These are phyloP conservation scores for Enteromius trimaculatus DNA, from an alignment of 2,797 vertebrate genomes.

Conservation along the genomic window DNA sequence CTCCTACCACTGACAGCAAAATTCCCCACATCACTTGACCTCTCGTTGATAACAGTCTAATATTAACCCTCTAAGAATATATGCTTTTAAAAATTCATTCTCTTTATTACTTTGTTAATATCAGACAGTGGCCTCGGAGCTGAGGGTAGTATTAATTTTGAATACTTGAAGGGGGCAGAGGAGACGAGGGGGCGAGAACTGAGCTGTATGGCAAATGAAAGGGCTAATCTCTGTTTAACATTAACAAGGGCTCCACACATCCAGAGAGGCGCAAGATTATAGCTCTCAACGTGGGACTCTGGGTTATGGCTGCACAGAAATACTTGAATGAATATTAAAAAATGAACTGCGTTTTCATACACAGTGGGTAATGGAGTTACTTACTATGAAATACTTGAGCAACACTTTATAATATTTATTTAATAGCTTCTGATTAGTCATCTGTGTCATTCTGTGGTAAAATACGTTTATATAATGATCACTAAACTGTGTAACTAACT, in stretches of 20 bases:
- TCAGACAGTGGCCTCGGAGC: conserved; percentile 68
- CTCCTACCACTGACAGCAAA: conserved; percentile 44
- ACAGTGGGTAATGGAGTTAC: neutral
- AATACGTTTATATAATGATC: neutral
- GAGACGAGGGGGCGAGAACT: conserved; percentile 47
- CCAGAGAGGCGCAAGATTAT: conserved; percentile 37
- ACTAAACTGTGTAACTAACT: neutral
- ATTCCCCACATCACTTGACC: conserved; percentile 68
- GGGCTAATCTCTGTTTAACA: conserved; percentile 57
- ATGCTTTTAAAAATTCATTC: conserved; percentile 80
- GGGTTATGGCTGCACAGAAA: conserved; percentile 7
- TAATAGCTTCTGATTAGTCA: neutral
- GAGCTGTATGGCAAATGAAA: conserved; percentile 52
- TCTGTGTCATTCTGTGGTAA: neutral
- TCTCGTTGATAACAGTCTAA: conserved; percentile 69
- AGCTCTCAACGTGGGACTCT: conserved; percentile 27
- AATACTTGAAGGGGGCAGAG: conserved; percentile 70
- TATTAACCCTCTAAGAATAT: conserved; percentile 75
- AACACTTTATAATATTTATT: conserved; percentile 11
- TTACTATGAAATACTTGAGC: neutral
- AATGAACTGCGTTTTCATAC: conserved; percentile 6
- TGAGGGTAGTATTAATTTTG: conserved; percentile 75
- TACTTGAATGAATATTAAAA: conserved; percentile 30
- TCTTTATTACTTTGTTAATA: conserved; percentile 81
- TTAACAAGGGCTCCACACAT: conserved; percentile 45